Conservation (phyloP, 2,797 vertebrate species). For the Lateolabrax maculatus region DNA sequence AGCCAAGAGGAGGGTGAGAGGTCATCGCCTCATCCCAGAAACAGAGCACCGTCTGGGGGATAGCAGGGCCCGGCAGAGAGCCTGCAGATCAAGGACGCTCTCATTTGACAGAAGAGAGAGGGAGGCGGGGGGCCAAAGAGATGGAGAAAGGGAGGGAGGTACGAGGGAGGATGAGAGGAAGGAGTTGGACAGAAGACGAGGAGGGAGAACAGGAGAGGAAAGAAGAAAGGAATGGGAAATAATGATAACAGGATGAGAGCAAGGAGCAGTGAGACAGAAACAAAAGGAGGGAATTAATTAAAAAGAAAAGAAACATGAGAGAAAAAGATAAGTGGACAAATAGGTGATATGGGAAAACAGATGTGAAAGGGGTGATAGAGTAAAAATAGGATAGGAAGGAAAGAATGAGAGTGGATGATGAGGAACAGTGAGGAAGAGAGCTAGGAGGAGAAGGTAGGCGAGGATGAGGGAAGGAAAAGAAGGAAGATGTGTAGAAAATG, state of each 20-base stretch:
- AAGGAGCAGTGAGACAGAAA: too few relatives aligned
- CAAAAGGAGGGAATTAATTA: background rate
- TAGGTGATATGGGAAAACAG: too few relatives aligned
- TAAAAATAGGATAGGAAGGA: too few relatives aligned
- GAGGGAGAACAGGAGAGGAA: background rate
- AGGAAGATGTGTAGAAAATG: background rate
- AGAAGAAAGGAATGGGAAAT: background rate
- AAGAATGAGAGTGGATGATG: too few relatives aligned
- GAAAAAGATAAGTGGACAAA: too few relatives aligned
- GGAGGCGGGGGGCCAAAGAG: background rate
- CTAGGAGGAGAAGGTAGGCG: too few relatives aligned
- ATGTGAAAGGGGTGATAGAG: too few relatives aligned
- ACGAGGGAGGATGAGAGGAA: background rate
- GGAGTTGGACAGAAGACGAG: background rate
- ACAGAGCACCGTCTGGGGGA: slow-evolving; percentile 57
- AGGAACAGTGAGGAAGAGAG: background rate
- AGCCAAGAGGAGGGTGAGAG: slow-evolving; percentile 49
- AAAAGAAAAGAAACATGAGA: background rate
- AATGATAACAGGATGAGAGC: background rate
- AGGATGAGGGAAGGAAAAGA: background rate
- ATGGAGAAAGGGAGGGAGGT: background rate
- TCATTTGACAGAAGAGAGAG: slow-evolving; percentile 30
- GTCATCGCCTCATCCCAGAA: slow-evolving; percentile 60
- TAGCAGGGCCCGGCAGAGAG: slow-evolving; percentile 30
- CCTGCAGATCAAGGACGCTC: slow-evolving; percentile 55